phyloP scores from a whole-genome alignment of 2,797 vertebrate species.

The Sarcophilus harrisii region DNA sequence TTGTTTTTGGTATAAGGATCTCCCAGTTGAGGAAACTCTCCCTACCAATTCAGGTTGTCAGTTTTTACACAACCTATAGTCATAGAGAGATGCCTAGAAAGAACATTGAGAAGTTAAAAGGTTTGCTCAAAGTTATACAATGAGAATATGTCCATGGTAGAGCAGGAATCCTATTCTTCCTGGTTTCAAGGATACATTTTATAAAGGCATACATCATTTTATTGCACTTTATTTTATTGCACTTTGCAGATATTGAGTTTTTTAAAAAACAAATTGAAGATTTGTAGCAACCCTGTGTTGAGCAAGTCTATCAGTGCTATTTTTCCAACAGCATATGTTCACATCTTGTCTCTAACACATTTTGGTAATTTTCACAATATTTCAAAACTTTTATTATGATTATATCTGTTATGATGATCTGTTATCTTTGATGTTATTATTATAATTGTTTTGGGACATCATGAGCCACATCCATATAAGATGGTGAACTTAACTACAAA shows the following conservation, averaged over 20 bases:
- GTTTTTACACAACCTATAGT: neutral
- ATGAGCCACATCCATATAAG: neutral
- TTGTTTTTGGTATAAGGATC: neutral
- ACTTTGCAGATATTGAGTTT: neutral
- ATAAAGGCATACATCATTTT: neutral
- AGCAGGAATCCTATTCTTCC: neutral
- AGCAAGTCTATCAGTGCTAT: neutral
- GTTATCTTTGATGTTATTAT: neutral
- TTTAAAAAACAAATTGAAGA: neutral
- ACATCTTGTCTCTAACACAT: neutral
- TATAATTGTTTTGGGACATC: neutral
- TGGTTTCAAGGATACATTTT: neutral
- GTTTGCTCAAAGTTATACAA: neutral
- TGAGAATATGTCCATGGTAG: neutral
- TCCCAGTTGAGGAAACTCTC: neutral
- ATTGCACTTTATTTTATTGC: neutral
- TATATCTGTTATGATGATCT: neutral
- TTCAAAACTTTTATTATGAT: neutral
- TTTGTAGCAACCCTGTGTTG: neutral
- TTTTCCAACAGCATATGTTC: neutral
- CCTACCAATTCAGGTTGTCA: neutral
- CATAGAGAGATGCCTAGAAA: neutral
- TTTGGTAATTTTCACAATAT: neutral
- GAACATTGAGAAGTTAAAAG: neutral
- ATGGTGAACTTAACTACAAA: neutral